Evolutionary conservation across 2,797 vertebrate genomes (phyloP).

Genomic region (Balearica regulorum): DNA sequence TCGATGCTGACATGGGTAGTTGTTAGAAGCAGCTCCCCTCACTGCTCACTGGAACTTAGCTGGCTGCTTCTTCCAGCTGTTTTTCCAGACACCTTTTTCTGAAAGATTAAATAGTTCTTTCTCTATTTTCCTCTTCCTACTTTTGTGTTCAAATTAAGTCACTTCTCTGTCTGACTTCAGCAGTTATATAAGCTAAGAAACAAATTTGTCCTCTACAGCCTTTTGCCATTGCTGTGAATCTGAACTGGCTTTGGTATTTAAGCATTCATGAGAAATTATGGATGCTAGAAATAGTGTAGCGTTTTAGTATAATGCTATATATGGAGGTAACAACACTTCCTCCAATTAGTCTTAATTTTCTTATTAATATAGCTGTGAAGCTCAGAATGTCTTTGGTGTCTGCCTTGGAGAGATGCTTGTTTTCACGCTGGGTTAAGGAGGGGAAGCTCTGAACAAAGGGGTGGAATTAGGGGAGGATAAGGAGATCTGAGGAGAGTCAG

Average conservation of each 20-base stretch:
- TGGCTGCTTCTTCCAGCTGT: neutral
- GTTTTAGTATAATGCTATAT: neutral
- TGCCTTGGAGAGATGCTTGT: neutral
- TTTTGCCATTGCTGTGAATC: neutral
- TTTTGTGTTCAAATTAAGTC: neutral
- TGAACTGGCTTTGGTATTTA: neutral
- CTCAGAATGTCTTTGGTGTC: neutral
- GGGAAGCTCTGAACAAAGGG: neutral
- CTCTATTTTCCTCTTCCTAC: neutral
- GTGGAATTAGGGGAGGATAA: neutral
- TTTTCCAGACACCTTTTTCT: neutral
- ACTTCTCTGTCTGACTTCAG: neutral
- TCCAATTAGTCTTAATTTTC: neutral
- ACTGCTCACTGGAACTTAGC: neutral
- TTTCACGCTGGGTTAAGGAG: neutral
- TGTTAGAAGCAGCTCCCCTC: neutral
- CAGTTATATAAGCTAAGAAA: neutral
- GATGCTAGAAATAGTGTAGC: neutral
- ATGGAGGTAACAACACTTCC: neutral
- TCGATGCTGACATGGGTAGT: accelerated
- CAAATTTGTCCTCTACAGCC: neutral
- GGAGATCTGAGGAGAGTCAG: neutral
- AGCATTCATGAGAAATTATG: neutral
- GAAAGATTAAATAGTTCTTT: neutral
- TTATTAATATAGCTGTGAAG: neutral